Percentiles rank a stretch among this genome's conserved stretches.
These are phyloP conservation scores for Acleris cristana DNA, from an alignment of 2,888 invertebrate species.

Conservation along the genomic window DNA sequence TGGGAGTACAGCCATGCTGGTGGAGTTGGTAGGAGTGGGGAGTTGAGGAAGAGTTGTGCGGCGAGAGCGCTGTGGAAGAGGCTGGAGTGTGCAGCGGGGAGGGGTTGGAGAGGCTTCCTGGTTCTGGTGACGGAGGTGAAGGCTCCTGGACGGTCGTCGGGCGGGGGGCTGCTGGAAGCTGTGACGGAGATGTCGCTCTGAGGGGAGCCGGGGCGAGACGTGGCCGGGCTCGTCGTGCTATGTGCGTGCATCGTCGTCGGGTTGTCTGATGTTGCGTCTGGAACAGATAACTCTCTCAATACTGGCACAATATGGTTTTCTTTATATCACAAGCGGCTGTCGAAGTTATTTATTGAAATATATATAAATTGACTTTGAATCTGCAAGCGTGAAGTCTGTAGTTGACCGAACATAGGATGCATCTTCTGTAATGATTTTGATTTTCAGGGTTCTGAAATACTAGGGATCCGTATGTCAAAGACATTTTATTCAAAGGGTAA, in stretches of 20 bases:
- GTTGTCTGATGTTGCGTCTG: slow-evolving; percentile 73
- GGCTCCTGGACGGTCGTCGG: slow-evolving; percentile 82
- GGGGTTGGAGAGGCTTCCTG: slow-evolving; percentile 74
- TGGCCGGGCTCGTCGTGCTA: slow-evolving; percentile 88
- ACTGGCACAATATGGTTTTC: background rate
- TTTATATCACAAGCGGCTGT: too few relatives aligned
- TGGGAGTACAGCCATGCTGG: slow-evolving; percentile 92
- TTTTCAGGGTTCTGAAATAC: background rate
- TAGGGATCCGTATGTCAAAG: too few relatives aligned
- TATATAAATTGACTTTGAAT: too few relatives aligned
- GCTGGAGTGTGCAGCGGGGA: slow-evolving; percentile 72
- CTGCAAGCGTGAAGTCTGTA: too few relatives aligned
- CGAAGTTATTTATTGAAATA: too few relatives aligned
- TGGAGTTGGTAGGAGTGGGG: slow-evolving; percentile 89
- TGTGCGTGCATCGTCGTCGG: slow-evolving; percentile 84
- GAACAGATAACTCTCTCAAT: slow-evolving; percentile 23
- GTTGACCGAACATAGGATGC: too few relatives aligned
- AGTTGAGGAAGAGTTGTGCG: slow-evolving; percentile 89
- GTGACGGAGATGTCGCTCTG: slow-evolving; percentile 86
- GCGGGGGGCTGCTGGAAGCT: slow-evolving; percentile 81
- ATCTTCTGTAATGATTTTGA: background rate
- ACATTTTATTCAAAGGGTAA: too few relatives aligned
- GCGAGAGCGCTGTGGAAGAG: slow-evolving; percentile 82
- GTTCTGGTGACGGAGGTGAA: slow-evolving; percentile 79
- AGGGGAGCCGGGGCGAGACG: slow-evolving; percentile 84